Conservation (phyloP, 2,113 vertebrate genomes). For the Eleginops maclovinus region DNA sequence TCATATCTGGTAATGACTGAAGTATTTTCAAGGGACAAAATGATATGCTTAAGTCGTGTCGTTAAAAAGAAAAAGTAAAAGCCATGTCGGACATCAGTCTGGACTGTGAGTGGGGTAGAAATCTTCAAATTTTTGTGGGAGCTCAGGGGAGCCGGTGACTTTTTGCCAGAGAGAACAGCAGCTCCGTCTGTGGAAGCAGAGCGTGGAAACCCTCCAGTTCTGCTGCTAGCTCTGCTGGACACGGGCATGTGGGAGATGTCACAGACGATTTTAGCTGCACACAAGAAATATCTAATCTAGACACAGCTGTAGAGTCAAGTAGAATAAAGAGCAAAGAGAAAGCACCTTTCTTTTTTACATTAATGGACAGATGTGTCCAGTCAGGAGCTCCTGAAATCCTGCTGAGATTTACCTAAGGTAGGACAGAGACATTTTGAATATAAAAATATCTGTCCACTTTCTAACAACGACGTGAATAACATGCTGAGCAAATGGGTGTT, state of each 20-base stretch:
- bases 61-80: too few species aligned
- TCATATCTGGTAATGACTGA: too few species aligned
- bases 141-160: conserved; percentile 36
- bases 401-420: background rate
- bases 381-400: background rate
- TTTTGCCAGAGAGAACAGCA: conserved; percentile 54
- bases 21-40: too few species aligned
- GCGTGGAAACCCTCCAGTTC: conserved; percentile 53
- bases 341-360: background rate
- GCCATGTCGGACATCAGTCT: too few species aligned
- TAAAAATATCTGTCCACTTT: conserved; percentile 22
- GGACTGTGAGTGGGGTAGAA: conserved; percentile 8
- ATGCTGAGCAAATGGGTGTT: conserved; percentile 10
- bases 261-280: conserved; percentile 47
- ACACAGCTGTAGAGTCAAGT: background rate
- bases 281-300: conserved; percentile 33
- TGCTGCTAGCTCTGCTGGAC: conserved; percentile 56
- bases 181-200: conserved; percentile 30
- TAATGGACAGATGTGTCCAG: conserved; percentile 5
- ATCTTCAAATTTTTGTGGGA: conserved; percentile 27
- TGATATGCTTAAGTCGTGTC: too few species aligned
- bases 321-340: conserved; percentile 23
- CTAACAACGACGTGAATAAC: conserved; percentile 36
- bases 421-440: conserved; percentile 4
- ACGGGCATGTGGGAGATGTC: conserved; percentile 52